Evolutionary conservation across 2,113 vertebrate genomes (phyloP).

Genomic region (Vulpes vulpes): DNA sequence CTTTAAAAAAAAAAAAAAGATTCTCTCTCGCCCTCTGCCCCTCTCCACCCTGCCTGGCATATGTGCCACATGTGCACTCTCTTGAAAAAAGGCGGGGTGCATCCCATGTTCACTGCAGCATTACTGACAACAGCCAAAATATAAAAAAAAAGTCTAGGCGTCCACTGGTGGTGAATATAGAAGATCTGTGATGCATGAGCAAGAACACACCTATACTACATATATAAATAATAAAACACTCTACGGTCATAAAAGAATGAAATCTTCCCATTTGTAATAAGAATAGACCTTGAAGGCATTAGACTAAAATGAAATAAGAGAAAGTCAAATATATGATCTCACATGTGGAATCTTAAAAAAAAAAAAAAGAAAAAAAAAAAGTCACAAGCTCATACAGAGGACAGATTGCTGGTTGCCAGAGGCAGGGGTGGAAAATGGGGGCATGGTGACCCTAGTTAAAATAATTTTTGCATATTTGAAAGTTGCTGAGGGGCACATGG

Average conservation of each 20-base stretch:
- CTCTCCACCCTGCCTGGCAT: no score
- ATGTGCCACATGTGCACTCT: no score
- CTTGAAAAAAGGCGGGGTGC: no score
- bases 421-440: background rate
- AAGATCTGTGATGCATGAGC: background rate
- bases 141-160: no score
- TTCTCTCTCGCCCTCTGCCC: no score
- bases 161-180: no score
- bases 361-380: background rate
- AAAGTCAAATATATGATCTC: conserved; percentile 24
- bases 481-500: background rate
- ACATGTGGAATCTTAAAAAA: background rate
- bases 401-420: background rate
- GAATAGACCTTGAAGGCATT: background rate
- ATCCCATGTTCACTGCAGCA: no score
- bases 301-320: background rate
- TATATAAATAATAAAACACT: background rate
- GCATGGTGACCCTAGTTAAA: background rate
- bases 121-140: no score
- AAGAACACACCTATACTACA: no score
- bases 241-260: background rate
- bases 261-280: background rate
- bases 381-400: background rate
- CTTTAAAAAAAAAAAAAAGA: background rate
- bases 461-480: background rate